Evolutionary conservation across 92 coral and sea anemone genomes (phyloP).

Genomic region (Heteractis magnifica): DNA sequence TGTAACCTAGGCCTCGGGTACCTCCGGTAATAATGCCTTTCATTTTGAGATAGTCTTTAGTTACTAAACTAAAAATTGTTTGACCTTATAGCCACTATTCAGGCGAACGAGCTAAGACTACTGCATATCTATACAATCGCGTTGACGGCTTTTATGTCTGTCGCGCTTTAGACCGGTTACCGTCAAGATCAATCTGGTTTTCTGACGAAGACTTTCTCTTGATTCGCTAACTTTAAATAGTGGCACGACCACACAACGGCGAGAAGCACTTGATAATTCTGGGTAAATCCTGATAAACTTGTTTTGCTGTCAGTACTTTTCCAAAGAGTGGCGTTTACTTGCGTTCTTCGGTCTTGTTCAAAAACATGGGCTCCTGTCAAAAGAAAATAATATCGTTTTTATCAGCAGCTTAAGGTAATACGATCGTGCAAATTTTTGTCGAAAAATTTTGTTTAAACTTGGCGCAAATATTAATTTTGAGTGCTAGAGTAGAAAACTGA

Average conservation of each 20-base stretch:
- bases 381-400: no score
- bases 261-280: neutral
- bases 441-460: no score
- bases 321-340: neutral
- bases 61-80: neutral
- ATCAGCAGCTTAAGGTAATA: no score
- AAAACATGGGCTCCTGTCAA: no score
- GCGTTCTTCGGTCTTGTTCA: no score
- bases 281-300: neutral
- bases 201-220: neutral
- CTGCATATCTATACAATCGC: neutral
- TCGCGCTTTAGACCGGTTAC: neutral
- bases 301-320: constrained; percentile 24
- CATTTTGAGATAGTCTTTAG: constrained; percentile 13
- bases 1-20: constrained; percentile 74
- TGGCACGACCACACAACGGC: neutral
- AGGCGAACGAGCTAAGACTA: neutral
- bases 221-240: constrained; percentile 3
- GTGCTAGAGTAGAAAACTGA: no score
- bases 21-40: constrained; percentile 75
- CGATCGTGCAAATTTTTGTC: no score
- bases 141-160: neutral
- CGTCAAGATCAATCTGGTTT: neutral
- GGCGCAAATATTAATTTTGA: no score
- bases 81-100: neutral